Base-by-base conservation (phyloP, 2,113 vertebrate genomes). In the Prunella himalayana region DNA sequence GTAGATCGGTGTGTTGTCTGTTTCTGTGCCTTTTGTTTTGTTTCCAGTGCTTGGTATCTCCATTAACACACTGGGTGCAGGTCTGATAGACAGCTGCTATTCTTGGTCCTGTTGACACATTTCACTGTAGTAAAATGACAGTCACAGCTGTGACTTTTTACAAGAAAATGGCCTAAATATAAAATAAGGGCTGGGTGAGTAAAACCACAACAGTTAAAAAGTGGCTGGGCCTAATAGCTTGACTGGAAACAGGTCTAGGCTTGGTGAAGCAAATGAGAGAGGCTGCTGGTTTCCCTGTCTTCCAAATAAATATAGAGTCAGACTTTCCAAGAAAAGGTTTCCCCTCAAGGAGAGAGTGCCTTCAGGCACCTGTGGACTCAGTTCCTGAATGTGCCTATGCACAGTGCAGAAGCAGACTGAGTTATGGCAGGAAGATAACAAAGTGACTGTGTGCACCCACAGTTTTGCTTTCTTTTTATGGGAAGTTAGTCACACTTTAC, bases 11-110 rank as follows among this genome's bases (percentile, higher is more conserved):
- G 20, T 51, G 44, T 94, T 97, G 92, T 97, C 86, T 39, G 7
- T 93, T 96, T 94, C 79, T 75, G 56, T 90, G 69, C 72, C 91
- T 97, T 97, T 92, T 51, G 27, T 92, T 98, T 96, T 95, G 33
- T 88, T 97, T 97, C 92, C 87, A 57, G 1, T 81, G 79, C 89
- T 93, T 57, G 82, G 94, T 94, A 95, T 92, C 86, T 95, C 94
- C 91, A 96, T 98, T 97, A 97, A 92, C 92, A 95, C 49, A 12
- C 68, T 94, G 84, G 92, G 88, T 97, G 77, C 88, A 39, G 89
- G 87, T 96, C 95, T 97, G 96, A 97, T 95, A 97, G 97, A 92
- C 97, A 97, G 95, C 85, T 97, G 92, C 96, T 98, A 97, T 97
- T 98, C 95, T 97, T 88, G 88, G 95, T 89, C 76, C 66, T 97